Evolutionary conservation across 2,888 invertebrate species (phyloP).

Genomic region (Automeris io): DNA sequence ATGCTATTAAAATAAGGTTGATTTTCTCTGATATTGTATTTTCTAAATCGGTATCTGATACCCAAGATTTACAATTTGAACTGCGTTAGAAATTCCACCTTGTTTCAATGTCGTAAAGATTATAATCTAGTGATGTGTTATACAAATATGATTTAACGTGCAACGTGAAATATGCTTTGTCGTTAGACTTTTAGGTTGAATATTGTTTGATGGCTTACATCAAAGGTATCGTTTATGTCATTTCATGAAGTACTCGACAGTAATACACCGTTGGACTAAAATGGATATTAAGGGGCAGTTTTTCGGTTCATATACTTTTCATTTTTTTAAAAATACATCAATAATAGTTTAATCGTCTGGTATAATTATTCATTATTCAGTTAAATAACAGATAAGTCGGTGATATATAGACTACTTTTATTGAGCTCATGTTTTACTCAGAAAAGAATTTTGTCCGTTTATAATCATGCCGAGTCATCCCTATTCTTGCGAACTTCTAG

Average conservation of each 20-base stretch:
- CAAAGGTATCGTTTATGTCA: slow-evolving; percentile 53
- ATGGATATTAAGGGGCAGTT: slow-evolving; percentile 53
- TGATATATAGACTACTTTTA: too few species aligned
- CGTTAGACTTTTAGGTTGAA: slow-evolving; percentile 22
- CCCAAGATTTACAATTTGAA: background rate
- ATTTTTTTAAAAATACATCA: too few species aligned
- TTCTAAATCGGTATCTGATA: background rate
- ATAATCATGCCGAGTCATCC: too few species aligned
- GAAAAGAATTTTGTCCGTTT: too few species aligned
- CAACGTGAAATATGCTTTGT: slow-evolving; percentile 23
- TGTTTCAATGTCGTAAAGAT: slow-evolving; percentile 16
- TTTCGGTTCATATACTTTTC: too few species aligned
- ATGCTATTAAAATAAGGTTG: background rate
- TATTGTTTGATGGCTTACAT: slow-evolving; percentile 36
- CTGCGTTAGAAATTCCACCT: background rate
- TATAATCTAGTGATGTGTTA: slow-evolving; percentile 10
- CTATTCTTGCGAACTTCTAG: too few species aligned
- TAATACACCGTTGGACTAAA: slow-evolving; percentile 56
- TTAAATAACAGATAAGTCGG: too few species aligned
- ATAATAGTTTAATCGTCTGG: too few species aligned
- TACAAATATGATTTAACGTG: background rate
- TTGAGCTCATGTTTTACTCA: too few species aligned
- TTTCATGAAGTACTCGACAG: slow-evolving; percentile 59
- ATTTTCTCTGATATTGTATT: background rate
- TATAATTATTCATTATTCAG: too few species aligned